A percentile compares a stretch with the other conserved stretches of the same genome.
Evolutionary conservation across 2,113 vertebrate species (phyloP).

Genomic region (Phalacrocorax aristotelis): DNA sequence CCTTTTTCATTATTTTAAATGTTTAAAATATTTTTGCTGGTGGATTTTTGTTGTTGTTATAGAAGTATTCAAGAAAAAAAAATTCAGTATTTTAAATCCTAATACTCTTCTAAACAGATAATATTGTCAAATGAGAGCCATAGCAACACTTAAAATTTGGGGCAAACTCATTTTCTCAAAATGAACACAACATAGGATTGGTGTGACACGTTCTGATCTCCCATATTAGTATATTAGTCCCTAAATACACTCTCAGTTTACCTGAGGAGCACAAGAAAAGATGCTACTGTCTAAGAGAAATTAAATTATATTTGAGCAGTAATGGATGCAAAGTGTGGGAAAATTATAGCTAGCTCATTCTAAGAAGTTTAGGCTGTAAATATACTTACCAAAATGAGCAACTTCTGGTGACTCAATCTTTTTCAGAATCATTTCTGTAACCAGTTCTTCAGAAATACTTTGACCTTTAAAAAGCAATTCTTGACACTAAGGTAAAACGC

Average conservation of each 20-base stretch:
- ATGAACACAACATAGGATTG: not conserved
- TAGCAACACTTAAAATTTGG: not conserved
- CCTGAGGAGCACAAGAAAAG: not conserved
- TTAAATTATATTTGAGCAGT: not conserved
- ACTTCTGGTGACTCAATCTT: constrained; percentile 84
- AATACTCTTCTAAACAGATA: not conserved
- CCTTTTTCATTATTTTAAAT: not conserved
- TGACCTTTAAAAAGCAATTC: constrained; percentile 79
- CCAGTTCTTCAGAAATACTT: constrained; percentile 81
- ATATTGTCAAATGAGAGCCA: not conserved
- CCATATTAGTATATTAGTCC: not conserved
- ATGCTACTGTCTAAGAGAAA: not conserved
- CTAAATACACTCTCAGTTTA: not conserved
- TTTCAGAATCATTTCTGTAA: constrained; percentile 82
- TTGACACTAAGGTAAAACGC: constrained; percentile 72
- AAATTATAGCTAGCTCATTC: not conserved
- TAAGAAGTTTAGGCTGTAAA: not conserved
- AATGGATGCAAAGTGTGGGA: not conserved
- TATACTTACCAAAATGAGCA: constrained; percentile 85
- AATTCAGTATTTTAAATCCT: not conserved
- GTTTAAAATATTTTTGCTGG: not conserved
- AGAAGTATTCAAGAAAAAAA: not conserved
- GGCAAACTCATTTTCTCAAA: not conserved
- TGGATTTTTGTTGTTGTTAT: not conserved
- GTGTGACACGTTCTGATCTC: not conserved